phyloP scores from a whole-genome alignment of 92 coral and sea anemone species.

The Plumapathes pennacea region DNA sequence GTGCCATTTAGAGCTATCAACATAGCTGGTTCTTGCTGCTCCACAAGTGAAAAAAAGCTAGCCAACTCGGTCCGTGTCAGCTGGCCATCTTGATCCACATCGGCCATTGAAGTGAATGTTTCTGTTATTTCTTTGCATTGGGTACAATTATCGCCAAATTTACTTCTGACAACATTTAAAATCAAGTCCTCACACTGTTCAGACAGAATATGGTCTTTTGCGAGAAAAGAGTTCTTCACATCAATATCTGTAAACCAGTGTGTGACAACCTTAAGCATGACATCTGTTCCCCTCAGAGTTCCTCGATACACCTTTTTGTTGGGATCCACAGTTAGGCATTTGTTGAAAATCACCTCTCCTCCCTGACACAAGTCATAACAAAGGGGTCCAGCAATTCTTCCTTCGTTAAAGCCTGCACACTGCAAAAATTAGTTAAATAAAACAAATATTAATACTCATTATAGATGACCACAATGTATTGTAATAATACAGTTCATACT shows the following conservation, averaged over 20 bases:
- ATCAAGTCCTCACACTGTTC: conserved; percentile 2
- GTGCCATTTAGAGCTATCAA: conserved; percentile 57
- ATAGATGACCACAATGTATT: too few relatives aligned
- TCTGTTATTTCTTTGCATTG: conserved; percentile 35
- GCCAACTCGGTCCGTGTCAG: conserved; percentile 45
- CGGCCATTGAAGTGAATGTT: conserved; percentile 29
- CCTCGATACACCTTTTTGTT: conserved; percentile 48
- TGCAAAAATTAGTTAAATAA: too few relatives aligned
- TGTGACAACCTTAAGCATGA: conserved; percentile 30
- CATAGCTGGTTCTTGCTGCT: conserved; percentile 61
- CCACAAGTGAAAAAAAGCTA: conserved; percentile 43
- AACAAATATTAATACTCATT: too few relatives aligned
- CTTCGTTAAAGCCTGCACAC: conserved; percentile 44
- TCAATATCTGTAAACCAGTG: conserved; percentile 27
- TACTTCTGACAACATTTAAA: conserved; percentile 5
- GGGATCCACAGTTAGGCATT: conserved; percentile 15
- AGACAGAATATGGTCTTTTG: neutral
- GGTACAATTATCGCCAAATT: conserved; percentile 54
- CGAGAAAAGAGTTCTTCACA: too few relatives aligned
- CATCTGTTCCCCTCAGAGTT: conserved; percentile 32
- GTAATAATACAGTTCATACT: too few relatives aligned
- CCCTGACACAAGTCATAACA: conserved; percentile 41
- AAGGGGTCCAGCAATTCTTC: conserved; percentile 45
- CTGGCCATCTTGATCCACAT: conserved; percentile 53
- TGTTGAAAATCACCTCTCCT: conserved; percentile 1